phyloP scores from a whole-genome alignment of 2,888 invertebrate species.

The Philereme vetulata region DNA sequence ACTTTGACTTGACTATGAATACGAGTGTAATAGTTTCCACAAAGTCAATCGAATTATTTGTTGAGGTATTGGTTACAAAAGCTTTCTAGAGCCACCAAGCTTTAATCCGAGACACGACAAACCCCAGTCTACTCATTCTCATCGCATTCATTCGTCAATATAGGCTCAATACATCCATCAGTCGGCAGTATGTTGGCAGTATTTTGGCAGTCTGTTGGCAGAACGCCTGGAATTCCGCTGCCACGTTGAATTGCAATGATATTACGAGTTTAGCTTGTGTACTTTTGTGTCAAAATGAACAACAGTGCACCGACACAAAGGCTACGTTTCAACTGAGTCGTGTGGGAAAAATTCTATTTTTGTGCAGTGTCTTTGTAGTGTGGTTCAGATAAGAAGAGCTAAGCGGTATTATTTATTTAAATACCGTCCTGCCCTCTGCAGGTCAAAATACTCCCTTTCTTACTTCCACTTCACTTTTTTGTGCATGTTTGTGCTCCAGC shows the following conservation, averaged over 20 bases:
- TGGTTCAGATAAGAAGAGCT: constrained; percentile 24
- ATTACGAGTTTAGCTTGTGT: constrained; percentile 22
- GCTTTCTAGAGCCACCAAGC: no score
- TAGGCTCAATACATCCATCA: constrained; percentile 8
- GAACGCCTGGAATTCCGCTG: constrained; percentile 2
- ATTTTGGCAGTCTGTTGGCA: constrained; percentile 5
- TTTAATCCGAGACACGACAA: not conserved
- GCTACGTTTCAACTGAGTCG: constrained; percentile 42
- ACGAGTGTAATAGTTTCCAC: no score
- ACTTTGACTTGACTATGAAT: no score
- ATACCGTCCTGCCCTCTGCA: not conserved
- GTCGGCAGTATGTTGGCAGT: constrained; percentile 2
- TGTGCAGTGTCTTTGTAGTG: constrained; percentile 45
- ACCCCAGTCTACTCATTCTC: constrained; percentile 2
- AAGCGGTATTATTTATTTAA: not conserved
- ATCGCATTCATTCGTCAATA: constrained; percentile 12
- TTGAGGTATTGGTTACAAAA: no score
- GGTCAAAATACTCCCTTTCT: no score
- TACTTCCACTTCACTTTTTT: no score
- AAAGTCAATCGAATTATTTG: no score
- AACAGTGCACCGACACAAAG: constrained; percentile 48
- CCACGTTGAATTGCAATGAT: constrained; percentile 10
- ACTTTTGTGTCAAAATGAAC: constrained; percentile 37
- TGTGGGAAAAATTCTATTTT: constrained; percentile 55
- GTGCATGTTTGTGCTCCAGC: no score